Base-by-base conservation (phyloP, 2,888 invertebrate genomes). In the Ophonus ardosiacus region DNA sequence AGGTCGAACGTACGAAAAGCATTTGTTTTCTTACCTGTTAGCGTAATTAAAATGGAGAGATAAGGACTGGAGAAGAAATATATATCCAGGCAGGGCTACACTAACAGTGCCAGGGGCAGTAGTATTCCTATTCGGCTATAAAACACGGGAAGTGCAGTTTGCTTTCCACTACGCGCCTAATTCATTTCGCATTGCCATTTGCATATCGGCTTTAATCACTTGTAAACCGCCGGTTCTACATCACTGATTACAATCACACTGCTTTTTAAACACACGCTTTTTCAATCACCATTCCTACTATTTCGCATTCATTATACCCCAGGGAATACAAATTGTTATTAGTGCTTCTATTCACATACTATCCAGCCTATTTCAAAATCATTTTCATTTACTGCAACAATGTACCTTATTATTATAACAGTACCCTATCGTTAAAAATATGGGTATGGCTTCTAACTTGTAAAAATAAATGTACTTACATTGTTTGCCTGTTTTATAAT, bases 21-120 rank as follows among this genome's bases (percentile, higher is more conserved):
- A 85, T 85, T 85, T 79, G 80, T 80, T 85, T 80, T 71, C 80
- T 85, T 85, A 85, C 85, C 85, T 85, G 85, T 85, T 85, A 85
- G 80, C 68, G 85, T 85, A 80, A 85, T 85, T 85, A 85, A 85
- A 85, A 85, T 85, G 80, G 85, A 85, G 85, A 85, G 80, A 85
- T 84, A 84, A 84, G 78, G 40, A 71, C 78, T 31, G 38, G 59
- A 38, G 76, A 83, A 83, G 83, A 84, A 84, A 84, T 84, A 84
- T 84, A 84, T 84, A 57, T 21, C 21, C 24, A 24, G 65, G 43
- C 63, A 65, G 81, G n/a, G 61, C 57, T 82, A 71, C 74, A 43
- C 59, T 84, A 76, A n/a, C n/a, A n/a, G n/a, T 43, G 63, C 63
- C 40, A 59, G 76, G 18, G 13, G 10, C 13, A 51, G 2, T 51